These are phyloP conservation scores for Laothoe populi DNA, from an alignment of 2,888 invertebrate genomes.

Conservation along the genomic window DNA sequence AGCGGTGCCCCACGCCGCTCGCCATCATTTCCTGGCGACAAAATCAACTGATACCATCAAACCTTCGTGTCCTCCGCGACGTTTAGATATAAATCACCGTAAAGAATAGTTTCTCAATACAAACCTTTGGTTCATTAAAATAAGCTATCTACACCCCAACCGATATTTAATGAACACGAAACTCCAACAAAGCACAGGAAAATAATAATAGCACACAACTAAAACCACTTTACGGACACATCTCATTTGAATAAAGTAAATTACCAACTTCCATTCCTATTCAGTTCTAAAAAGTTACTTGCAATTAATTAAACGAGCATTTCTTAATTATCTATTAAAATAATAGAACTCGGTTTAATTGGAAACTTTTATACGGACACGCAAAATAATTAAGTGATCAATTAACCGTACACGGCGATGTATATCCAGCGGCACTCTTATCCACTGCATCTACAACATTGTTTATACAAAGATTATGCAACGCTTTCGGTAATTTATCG, in stretches of 20 bases:
- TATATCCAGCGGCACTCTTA: slow-evolving; percentile 64
- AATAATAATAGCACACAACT: slow-evolving; percentile 81
- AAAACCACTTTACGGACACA: slow-evolving; percentile 72
- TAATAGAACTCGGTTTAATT: slow-evolving; percentile 76
- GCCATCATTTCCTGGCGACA: slow-evolving; percentile 80
- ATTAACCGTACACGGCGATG: slow-evolving; percentile 74
- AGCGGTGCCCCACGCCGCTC: slow-evolving; percentile 46
- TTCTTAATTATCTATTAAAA: slow-evolving; percentile 81
- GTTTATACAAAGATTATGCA: slow-evolving; percentile 56
- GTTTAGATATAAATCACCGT: slow-evolving; percentile 71
- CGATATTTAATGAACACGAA: slow-evolving; percentile 74
- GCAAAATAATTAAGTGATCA: slow-evolving; percentile 83
- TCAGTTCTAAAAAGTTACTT: slow-evolving; percentile 69
- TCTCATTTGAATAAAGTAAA: slow-evolving; percentile 82
- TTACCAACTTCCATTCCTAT: slow-evolving; percentile 59
- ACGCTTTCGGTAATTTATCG: slow-evolving; percentile 37
- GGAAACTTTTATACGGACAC: slow-evolving; percentile 74
- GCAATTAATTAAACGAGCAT: slow-evolving; percentile 77
- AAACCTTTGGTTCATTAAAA: slow-evolving; percentile 71
- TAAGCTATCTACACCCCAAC: slow-evolving; percentile 68
- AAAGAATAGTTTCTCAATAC: slow-evolving; percentile 52
- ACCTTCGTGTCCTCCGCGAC: slow-evolving; percentile 63
- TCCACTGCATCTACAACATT: slow-evolving; percentile 65
- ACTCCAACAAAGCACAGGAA: slow-evolving; percentile 78
- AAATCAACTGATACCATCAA: slow-evolving; percentile 79